Percentiles rank a stretch among this genome's conserved stretches.
Conservation (phyloP, 2,797 vertebrate species). For the Menidia menidia region DNA sequence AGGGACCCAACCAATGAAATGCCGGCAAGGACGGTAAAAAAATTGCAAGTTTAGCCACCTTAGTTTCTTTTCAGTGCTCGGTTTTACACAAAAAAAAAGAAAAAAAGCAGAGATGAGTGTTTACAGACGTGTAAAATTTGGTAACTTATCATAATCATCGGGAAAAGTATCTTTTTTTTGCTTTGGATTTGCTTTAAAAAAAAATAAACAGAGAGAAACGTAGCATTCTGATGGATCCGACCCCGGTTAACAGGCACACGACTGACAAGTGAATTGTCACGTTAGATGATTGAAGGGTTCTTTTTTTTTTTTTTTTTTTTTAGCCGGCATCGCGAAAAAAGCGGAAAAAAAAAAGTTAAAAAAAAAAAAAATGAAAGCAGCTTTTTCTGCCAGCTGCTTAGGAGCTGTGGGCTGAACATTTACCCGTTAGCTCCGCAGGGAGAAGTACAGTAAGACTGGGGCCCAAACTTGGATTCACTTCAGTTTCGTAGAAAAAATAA, state of each 20-base stretch:
- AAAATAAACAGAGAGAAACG: background rate
- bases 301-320: background rate
- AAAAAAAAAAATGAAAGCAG: constrained; percentile 14
- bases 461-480: constrained; percentile 40
- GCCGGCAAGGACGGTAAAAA: too few species aligned
- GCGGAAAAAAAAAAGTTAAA: background rate
- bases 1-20: background rate
- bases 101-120: background rate
- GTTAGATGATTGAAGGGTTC: background rate
- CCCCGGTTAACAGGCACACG: background rate
- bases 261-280: background rate
- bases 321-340: constrained; percentile 2
- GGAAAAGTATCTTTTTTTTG: background rate
- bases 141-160: background rate
- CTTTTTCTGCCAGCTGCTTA: constrained; percentile 11
- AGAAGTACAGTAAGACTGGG: constrained; percentile 28
- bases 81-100: too few species aligned
- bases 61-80: too few species aligned
- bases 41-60: too few species aligned
- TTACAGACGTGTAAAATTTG: constrained; percentile 1
- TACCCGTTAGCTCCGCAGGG: constrained; percentile 22
- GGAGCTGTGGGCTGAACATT: constrained; percentile 34
- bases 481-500: constrained; percentile 39
- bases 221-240: constrained; percentile 1
- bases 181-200: background rate